Base-by-base conservation (phyloP, 2,888 invertebrate genomes). In the Scaptomyza caliginosa region DNA sequence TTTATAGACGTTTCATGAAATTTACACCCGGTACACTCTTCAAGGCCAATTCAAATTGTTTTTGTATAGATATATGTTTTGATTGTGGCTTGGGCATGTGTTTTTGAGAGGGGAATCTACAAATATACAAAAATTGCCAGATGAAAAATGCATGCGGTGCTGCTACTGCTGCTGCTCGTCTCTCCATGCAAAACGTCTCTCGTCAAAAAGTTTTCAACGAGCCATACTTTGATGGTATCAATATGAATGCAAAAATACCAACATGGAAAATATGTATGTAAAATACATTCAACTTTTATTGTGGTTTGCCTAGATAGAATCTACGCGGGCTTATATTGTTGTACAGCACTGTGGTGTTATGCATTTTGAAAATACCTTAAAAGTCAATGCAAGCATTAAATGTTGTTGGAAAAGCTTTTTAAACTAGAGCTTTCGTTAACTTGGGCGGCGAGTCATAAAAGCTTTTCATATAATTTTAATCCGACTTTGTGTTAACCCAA, bases 121-220 rank as follows among this genome's bases (percentile, higher is more conserved):
- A 40, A 39, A 52, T 17, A 26, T 26, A 32, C 8, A 24, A 30
- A 19, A 69, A 77, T 74, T 55, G 49, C 40, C 65, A 66, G 50
- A 68, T 84, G 81, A 67, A 55, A 77, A 54, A 66, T 74, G 60
- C 42, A 56, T 62, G 28, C 36, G 50, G 34, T 34, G 8, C n/a
- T 32, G 2, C 2, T 28, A 2, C 10, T 26, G 26, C 4, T 28
- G 3, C 28, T 28, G 24, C 26, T 26, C 1, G 1, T 26, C 23
- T 58, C 24, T 40, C 28, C 49, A 32, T 57, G 16, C 16, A 43
- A 30, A 48, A 11, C 28, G 10, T 19, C 39, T 65, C 50, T 67
- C 77, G 70, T 80, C 71, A 84, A 81, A 30, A 81, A 84, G 42
- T 74, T 84, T 65, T 71, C 78, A 84, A 81, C 86, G 55, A 56